Conservation (phyloP, 2,797 vertebrate species). For the Botia almorhae region DNA sequence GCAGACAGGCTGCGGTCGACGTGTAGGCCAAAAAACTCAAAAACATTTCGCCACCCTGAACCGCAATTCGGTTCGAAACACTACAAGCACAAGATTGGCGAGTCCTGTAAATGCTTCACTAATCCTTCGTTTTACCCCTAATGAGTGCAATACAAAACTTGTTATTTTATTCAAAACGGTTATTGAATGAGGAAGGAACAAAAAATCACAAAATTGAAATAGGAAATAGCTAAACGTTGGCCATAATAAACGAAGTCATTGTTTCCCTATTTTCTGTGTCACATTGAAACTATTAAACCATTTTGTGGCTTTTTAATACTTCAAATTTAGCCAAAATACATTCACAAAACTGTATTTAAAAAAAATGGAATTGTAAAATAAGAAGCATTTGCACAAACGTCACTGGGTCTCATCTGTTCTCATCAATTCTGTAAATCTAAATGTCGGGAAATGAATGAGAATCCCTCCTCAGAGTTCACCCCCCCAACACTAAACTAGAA, state of each 20-base stretch:
- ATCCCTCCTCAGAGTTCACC: background rate
- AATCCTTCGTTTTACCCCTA: background rate
- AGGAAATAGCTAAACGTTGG: background rate
- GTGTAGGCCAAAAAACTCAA: background rate
- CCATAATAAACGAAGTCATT: slow-evolving; percentile 1
- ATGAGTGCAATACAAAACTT: background rate
- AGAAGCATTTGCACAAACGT: background rate
- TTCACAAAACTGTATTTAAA: background rate
- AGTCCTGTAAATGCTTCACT: background rate
- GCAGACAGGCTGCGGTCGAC: background rate
- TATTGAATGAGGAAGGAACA: background rate
- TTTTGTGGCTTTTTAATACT: background rate
- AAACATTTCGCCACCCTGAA: slow-evolving; percentile 16
- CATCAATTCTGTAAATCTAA: background rate
- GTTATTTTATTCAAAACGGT: background rate
- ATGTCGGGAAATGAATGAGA: background rate
- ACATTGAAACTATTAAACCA: background rate
- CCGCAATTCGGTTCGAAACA: slow-evolving; percentile 13
- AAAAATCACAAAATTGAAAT: background rate
- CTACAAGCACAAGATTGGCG: slow-evolving; percentile 26
- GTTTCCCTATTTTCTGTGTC: background rate
- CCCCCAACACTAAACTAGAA: background rate
- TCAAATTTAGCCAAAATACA: background rate
- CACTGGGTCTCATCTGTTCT: background rate
- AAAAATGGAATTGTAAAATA: background rate